Conservation (phyloP, 2,113 vertebrate species). For the Tenebrosternarchus preto region DNA sequence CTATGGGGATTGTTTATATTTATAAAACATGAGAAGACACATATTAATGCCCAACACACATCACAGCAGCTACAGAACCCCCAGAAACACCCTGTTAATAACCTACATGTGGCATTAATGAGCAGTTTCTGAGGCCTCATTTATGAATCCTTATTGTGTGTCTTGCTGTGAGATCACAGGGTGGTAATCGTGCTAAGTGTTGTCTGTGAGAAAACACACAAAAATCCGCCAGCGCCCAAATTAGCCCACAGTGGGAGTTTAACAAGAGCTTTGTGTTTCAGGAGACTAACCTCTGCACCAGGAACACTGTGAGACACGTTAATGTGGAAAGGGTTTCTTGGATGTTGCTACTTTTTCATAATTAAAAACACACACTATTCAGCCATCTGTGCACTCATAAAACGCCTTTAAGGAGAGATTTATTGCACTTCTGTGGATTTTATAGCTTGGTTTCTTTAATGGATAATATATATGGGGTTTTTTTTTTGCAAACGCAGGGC, state of each 20-base stretch:
- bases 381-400: conserved; percentile 68
- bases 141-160: conserved; percentile 38
- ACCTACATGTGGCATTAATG: conserved; percentile 54
- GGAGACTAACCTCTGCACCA: conserved; percentile 29
- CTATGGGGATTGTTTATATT: conserved; percentile 27
- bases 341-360: conserved; percentile 54
- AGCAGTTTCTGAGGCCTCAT: conserved; percentile 55
- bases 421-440: conserved; percentile 51
- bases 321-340: conserved; percentile 53
- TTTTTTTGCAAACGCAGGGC: conserved; percentile 43
- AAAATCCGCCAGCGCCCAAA: conserved; percentile 44
- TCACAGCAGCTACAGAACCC: conserved; percentile 48
- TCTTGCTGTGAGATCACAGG: conserved; percentile 42
- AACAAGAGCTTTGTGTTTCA: conserved; percentile 49
- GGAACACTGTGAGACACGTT: conserved; percentile 33
- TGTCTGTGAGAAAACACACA: conserved; percentile 25
- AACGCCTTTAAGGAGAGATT: conserved; percentile 57
- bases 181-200: conserved; percentile 48
- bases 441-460: conserved; percentile 53
- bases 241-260: conserved; percentile 43
- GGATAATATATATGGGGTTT: conserved; percentile 41
- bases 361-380: conserved; percentile 62
- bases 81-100: conserved; percentile 50
- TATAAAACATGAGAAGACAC: conserved; percentile 47
- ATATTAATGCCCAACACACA: conserved; percentile 63